Evolutionary conservation across 2,113 vertebrate genomes (phyloP), one percentile per base, ranked within the genome.

Genomic region (Leiothrix lutea): DNA sequence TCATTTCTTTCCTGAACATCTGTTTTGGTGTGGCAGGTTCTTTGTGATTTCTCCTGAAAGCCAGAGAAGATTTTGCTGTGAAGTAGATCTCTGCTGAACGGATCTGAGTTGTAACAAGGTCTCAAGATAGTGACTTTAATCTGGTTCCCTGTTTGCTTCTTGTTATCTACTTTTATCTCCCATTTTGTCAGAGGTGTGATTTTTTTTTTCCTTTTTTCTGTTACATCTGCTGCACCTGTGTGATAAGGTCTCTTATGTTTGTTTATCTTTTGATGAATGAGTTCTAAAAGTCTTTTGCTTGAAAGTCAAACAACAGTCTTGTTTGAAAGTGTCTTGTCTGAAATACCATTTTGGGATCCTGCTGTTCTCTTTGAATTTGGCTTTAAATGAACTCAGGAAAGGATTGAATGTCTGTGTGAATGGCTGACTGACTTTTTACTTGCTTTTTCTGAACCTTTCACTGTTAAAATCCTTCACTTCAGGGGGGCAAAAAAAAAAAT

Each of bases 191-290:
- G 88, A 89, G 47, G 60, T 87, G 79, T 95, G 62, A 36, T 40
- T 54, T 51, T 14, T 48, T 58, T 14, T 5, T 4, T 1, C 15
- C 8, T 58, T 48, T 60, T 77, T 74, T 65, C 60, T 86, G 82
- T 88, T 92, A 14, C 47, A 78, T 94, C 80, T 95, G 23, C 77
- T 67, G 40, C 78, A 92, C 51, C 67, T 83, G 56, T 89, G 77
- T 95, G 77, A 84, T 88, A 88, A 90, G 65, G 60, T 92, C 86
- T 88, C 72, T 86, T 48, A 88, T 84, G 80, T 86, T 97, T 96
- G 73, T 96, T 94, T 95, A 81, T 67, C 83, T 88, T 95, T 84
- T 96, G 94, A 94, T 95, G 80, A 94, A 91, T 71, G 56, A 89
- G 53, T 94, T 92, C 83, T 91, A 64, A 91, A 94, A 91, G 69